Evolutionary conservation across 2,888 invertebrate species (phyloP).

Genomic region (Schrankia costaestrigalis): DNA sequence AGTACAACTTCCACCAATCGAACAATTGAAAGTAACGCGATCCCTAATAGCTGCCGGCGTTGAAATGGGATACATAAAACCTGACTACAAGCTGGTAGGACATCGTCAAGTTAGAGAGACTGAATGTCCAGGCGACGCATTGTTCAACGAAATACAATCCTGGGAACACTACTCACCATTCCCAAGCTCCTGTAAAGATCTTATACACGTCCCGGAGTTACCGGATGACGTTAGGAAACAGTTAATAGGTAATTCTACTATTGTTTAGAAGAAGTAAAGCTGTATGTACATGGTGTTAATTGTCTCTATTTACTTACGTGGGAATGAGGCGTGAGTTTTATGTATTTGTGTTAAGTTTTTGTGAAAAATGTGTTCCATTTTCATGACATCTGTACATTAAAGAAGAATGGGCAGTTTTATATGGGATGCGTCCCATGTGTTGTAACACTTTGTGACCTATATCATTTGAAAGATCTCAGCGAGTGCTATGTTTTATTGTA

Average conservation of each 20-base stretch:
- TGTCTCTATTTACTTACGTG: too few relatives aligned
- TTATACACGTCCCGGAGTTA: constrained; percentile 22
- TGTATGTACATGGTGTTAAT: not conserved
- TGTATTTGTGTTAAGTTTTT: too few relatives aligned
- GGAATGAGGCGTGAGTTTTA: not conserved
- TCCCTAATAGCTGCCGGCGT: constrained; percentile 83
- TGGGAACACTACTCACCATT: constrained; percentile 79
- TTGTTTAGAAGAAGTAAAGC: not conserved
- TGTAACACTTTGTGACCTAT: too few relatives aligned
- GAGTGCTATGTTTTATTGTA: too few relatives aligned
- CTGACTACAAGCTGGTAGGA: constrained; percentile 37
- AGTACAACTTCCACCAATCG: constrained; percentile 80
- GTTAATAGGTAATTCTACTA: constrained; percentile 12
- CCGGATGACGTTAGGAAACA: constrained; percentile 14
- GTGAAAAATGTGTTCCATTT: too few relatives aligned
- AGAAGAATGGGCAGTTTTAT: too few relatives aligned
- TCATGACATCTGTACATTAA: too few relatives aligned
- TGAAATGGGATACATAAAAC: constrained; percentile 78
- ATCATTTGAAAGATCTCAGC: too few relatives aligned
- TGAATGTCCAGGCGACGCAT: constrained; percentile 83
- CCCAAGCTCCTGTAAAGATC: constrained; percentile 31
- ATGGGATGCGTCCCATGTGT: too few relatives aligned
- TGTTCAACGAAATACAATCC: constrained; percentile 80
- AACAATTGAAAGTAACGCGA: constrained; percentile 80
- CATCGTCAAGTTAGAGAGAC: constrained; percentile 67